These are phyloP conservation scores for Gymnorhina tibicen DNA, from an alignment of 2,113 vertebrate genomes.

Conservation along the genomic window DNA sequence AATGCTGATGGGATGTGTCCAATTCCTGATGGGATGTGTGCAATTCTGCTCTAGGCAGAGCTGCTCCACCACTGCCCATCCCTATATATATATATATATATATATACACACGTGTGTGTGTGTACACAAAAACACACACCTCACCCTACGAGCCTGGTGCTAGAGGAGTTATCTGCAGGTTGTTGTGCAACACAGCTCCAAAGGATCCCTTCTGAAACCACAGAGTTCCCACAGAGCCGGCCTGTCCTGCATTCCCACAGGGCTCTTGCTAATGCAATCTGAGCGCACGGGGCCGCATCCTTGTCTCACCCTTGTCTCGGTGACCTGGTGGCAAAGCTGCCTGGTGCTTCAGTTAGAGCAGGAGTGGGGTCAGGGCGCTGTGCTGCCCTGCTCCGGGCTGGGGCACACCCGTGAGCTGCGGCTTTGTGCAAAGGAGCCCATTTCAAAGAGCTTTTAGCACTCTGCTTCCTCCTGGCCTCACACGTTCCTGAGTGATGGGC, in stretches of 20 bases:
- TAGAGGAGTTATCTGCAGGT: background rate
- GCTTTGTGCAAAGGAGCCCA: background rate
- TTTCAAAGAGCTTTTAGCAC: background rate
- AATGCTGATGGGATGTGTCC: background rate
- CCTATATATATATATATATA: background rate
- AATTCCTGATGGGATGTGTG: background rate
- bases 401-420: accelerated
- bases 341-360: background rate
- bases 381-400: background rate
- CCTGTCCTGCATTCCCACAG: background rate
- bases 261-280: background rate
- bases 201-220: background rate
- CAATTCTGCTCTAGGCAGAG: background rate
- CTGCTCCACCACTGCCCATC: background rate
- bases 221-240: background rate
- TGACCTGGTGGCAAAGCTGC: background rate
- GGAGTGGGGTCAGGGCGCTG: background rate
- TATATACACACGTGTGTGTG: too few species aligned
- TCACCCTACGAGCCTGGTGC: background rate
- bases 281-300: accelerated
- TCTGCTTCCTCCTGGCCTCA: background rate
- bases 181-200: background rate
- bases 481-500: background rate
- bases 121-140: background rate
- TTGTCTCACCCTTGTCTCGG: background rate